Evolutionary conservation across 2,888 invertebrate genomes (phyloP).

Genomic region (Dromius quadrimaculatus): DNA sequence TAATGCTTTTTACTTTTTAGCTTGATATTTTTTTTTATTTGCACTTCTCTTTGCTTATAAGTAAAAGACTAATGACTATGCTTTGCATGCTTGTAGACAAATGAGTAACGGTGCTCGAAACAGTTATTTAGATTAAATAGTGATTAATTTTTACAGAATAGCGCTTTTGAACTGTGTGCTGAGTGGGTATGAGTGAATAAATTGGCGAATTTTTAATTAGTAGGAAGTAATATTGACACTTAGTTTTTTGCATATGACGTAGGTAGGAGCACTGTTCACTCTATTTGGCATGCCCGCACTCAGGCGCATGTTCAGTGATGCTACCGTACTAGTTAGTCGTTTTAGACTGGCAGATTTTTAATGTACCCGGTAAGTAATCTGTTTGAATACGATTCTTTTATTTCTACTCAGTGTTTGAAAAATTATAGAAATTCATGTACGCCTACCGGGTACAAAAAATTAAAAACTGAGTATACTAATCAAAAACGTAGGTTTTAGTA

Average conservation of each 20-base stretch:
- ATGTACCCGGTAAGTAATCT: conserved; percentile 65
- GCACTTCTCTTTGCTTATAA: neutral
- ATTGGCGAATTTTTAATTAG: conserved; percentile 22
- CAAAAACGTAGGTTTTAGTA: neutral
- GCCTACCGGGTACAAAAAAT: conserved; percentile 19
- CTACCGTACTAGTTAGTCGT: conserved; percentile 64
- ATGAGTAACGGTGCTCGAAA: conserved; percentile 32
- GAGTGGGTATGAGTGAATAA: conserved; percentile 23
- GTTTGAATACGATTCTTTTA: conserved; percentile 55
- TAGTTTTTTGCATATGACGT: conserved; percentile 65
- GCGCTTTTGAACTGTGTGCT: conserved; percentile 3
- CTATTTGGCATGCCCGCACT: conserved; percentile 64
- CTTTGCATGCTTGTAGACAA: conserved; percentile 24
- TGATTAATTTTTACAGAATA: conserved; percentile 10
- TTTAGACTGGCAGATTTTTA: conserved; percentile 63
- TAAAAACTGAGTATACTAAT: conserved; percentile 1
- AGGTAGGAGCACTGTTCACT: conserved; percentile 65
- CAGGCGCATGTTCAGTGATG: conserved; percentile 66
- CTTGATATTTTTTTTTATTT: conserved; percentile 16
- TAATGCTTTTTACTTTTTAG: conserved; percentile 19
- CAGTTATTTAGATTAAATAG: neutral
- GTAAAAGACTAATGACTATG: neutral
- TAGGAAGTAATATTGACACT: conserved; percentile 60
- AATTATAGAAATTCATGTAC: conserved; percentile 2
- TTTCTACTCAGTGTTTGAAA: conserved; percentile 43